Base-by-base conservation (phyloP, 2,113 vertebrate species). In the Stictonetta naevosa region DNA sequence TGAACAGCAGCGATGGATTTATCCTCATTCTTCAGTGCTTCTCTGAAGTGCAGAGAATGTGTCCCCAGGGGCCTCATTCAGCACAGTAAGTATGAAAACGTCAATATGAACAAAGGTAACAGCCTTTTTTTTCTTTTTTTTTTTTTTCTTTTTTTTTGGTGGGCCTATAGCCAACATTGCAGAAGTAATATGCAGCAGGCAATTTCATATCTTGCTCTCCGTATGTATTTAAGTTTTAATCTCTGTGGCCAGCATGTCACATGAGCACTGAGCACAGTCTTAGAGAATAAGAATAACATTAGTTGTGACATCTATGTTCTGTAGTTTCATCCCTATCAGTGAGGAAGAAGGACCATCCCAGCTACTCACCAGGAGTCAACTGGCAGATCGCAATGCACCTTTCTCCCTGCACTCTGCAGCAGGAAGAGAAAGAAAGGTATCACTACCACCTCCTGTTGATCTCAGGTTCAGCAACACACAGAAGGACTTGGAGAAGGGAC, bases 1-100 rank as follows among this genome's bases (percentile, higher is more conserved):
- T 0, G 59, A 94, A 52, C 58, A 83, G 82, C 7, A 1, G 59
- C 0, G 0, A 80, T 8, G 40, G 79, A 34, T 88, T 96, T 90
- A 95, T 53, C 90, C 59, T 93, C 85, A 72, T 83, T 86, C 93
- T 89, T 76, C 77, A 36, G 42, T 69, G 84, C 44, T 68, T 66
- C 89, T 95, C 91, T 92, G 50, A 94, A 97, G 81, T 87, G 89
- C 89, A 95, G 71, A 58, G 81, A 62, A 91, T 50, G 53, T 44
- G 74, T 95, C 96, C 81, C 94, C 62, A 68, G 87, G 78, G 94
- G 23, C 89, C 78, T 78, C 66, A 38, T 50, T 91, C 91, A 84
- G 86, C 93, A 95, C 86, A 82, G 76, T 53, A 64, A 93, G 80
- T 68, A 92, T 38, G 73, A 86, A 77, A 88, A 92, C 0, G 8